phyloP scores from a whole-genome alignment of 1,140 invertebrate genomes.

The Meloidogyne hapla region DNA sequence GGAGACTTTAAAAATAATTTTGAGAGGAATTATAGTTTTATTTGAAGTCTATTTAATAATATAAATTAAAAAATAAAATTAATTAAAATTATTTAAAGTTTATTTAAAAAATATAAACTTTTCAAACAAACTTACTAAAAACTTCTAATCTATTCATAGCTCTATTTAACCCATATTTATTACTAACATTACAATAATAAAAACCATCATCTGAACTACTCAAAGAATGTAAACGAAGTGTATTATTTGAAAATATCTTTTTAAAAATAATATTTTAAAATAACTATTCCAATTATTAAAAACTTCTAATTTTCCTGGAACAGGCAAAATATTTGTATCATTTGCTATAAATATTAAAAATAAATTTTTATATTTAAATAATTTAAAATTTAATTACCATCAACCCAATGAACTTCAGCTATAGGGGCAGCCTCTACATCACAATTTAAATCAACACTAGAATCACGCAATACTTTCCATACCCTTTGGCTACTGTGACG shows the following conservation, averaged over 20 bases:
- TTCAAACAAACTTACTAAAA: constrained; percentile 71
- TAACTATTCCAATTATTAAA: too few relatives aligned
- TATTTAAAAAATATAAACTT: background rate
- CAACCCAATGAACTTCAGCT: constrained; percentile 88
- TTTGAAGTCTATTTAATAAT: too few relatives aligned
- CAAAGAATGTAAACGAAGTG: constrained; percentile 80
- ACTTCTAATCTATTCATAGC: constrained; percentile 78
- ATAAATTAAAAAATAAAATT: background rate
- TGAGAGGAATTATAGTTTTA: too few relatives aligned
- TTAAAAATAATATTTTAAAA: constrained; percentile 65
- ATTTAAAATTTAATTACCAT: constrained; percentile 54
- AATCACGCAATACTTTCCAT: constrained; percentile 54
- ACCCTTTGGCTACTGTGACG: constrained; percentile 52
- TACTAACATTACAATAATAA: constrained; percentile 86
- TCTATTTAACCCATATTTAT: constrained; percentile 77
- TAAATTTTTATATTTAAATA: constrained; percentile 31
- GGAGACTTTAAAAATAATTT: too few relatives aligned
- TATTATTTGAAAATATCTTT: constrained; percentile 74
- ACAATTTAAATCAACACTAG: constrained; percentile 80
- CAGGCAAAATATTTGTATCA: constrained; percentile 42
- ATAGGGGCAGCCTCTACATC: constrained; percentile 91
- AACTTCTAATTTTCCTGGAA: constrained; percentile 57
- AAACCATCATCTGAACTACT: constrained; percentile 80
- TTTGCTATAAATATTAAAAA: constrained; percentile 16
- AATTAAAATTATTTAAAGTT: background rate